Conservation (phyloP, 2,113 vertebrate species). For the Otocyon megalotis region DNA sequence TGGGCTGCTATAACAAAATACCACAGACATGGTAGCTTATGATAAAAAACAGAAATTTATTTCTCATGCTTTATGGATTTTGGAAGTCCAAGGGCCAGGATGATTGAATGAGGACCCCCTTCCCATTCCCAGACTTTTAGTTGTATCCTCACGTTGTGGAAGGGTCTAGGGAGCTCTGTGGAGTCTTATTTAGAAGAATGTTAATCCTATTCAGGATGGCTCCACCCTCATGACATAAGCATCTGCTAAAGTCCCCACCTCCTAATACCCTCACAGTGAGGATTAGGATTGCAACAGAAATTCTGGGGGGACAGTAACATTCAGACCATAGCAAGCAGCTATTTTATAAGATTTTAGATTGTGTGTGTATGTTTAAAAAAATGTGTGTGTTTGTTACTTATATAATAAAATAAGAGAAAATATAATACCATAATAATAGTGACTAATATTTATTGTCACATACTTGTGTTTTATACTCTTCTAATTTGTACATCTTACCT, state of each 20-base stretch:
- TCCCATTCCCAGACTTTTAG: not conserved
- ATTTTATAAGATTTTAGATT: not conserved
- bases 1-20: not conserved
- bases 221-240: not conserved
- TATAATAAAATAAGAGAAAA: constrained; percentile 32
- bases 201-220: not conserved
- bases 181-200: not conserved
- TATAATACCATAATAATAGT: not conserved
- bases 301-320: not conserved
- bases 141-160: not conserved
- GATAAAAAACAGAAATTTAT: not conserved
- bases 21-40: not conserved
- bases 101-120: not conserved
- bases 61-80: not conserved
- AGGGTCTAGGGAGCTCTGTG: not conserved
- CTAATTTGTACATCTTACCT: not conserved
- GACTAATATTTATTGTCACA: not conserved
- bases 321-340: not conserved
- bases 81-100: not conserved
- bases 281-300: not conserved
- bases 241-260: not conserved
- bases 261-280: not conserved
- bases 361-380: not conserved
- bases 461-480: not conserved
- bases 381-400: not conserved